Evolutionary conservation across 2,113 vertebrate species (phyloP).

Genomic region (Entelurus aequoreus): DNA sequence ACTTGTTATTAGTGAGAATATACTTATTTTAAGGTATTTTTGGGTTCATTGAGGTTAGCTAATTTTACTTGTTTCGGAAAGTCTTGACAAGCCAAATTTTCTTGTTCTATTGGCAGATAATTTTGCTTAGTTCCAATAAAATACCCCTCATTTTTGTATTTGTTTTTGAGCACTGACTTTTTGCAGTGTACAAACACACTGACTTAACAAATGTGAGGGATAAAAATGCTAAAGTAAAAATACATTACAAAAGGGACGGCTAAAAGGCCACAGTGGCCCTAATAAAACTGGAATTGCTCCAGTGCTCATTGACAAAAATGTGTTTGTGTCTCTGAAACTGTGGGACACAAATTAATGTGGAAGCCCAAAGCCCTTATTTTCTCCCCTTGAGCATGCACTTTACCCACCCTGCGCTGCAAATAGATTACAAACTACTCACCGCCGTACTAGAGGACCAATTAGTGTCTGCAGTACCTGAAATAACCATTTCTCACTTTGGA

Average conservation of each 20-base stretch:
- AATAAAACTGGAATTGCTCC: conserved; percentile 8
- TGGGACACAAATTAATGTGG: neutral
- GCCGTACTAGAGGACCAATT: conserved; percentile 1
- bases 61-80: no score
- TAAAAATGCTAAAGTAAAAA: neutral
- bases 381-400: neutral
- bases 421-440: conserved; percentile 10
- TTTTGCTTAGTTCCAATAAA: no score
- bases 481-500: neutral
- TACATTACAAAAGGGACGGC: no score
- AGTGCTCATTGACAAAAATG: neutral
- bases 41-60: no score
- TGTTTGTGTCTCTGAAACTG: conserved; percentile 5
- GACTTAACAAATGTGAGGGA: no score
- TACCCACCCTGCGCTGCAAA: neutral
- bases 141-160: no score
- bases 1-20: no score
- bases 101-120: no score
- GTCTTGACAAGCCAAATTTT: no score
- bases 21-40: no score
- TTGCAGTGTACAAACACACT: no score
- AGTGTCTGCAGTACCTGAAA: neutral
- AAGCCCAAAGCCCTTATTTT: conserved; percentile 2
- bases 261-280: neutral
- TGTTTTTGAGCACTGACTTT: no score